Base-by-base conservation (phyloP, 64 coral and sea anemone genomes). In the Anthopleura sola region DNA sequence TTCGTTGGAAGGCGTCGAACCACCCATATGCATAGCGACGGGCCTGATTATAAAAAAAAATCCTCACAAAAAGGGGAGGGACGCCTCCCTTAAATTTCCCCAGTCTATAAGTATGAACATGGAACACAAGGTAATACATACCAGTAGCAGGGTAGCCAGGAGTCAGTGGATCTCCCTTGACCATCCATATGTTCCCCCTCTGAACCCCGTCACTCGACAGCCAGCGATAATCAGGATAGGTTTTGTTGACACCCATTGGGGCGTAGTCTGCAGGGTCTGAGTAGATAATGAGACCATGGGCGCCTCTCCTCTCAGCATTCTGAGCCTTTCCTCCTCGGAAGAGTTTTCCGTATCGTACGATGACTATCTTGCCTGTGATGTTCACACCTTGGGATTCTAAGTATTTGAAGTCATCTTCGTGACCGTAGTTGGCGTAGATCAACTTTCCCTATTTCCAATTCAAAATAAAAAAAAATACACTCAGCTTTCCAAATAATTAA, bases 201-300 rank as follows among this genome's bases (percentile, higher is more conserved):
- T 98, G 95, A 37, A 91, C 86, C 0, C 95, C 95, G 12, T 88
- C 66, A 0, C 88, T 83, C 21, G 95, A 89, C 46, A 94, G 66
- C 88, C 88, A 91, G 84, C 86, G 88, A 36, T 85, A 88, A 21
- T 98, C 83, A 0, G 91, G 95, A 79, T 94, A 98, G 6, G 92
- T 98, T 7, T 89, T 40, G 37, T 75, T 71, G 15, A 60, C 64
- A 12, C 87, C 92, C 20, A 82, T 44, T 21, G 88, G 88, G 23
- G 83, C 85, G 86, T 85, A 88, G 58, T 94, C 95, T 21, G 23
- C 75, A 33, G 95, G 95, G 57, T 98, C 95, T 24, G 92, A 93
- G 86, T 98, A 98, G 37, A 98, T 75, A 44, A 98, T 98, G 16
- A 93, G 58, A 39, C 85, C 95, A 11, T 87, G 32, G 14, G 95